These are phyloP conservation scores for Brachyhypopomus occidentalis DNA, from an alignment of 2,113 vertebrate species.

Conservation along the genomic window DNA sequence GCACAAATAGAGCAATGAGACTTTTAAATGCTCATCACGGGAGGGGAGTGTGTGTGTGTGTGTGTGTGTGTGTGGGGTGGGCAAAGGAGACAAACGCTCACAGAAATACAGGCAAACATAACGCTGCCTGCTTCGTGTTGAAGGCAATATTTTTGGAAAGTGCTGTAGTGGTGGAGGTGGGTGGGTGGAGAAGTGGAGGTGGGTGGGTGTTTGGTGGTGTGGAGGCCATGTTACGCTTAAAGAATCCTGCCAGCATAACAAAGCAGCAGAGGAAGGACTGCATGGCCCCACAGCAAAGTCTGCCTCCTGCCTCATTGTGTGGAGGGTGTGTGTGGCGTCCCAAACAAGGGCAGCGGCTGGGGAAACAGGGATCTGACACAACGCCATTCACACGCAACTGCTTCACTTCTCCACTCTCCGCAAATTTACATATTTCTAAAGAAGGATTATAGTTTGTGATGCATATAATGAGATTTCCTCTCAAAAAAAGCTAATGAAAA, in stretches of 20 bases:
- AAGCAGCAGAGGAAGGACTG: no score
- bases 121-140: not conserved
- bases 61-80: not conserved
- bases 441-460: constrained; percentile 69
- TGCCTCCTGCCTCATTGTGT: not conserved
- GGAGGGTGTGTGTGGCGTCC: constrained; percentile 31
- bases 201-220: no score
- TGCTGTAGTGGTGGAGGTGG: no score
- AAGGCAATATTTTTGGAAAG: not conserved
- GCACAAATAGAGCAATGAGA: constrained; percentile 19
- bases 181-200: no score
- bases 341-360: constrained; percentile 41
- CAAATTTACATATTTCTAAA: constrained; percentile 70
- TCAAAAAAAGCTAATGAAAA: constrained; percentile 71
- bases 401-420: constrained; percentile 46
- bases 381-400: constrained; percentile 45
- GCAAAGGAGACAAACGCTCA: not conserved
- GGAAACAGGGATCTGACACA: constrained; percentile 32
- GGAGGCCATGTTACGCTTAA: no score
- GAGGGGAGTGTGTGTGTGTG: not conserved
- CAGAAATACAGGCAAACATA: not conserved
- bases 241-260: no score
- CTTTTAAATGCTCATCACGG: not conserved
- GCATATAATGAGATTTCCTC: constrained; percentile 76
- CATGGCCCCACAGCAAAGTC: no score